Evolutionary conservation across 1,140 invertebrate species (phyloP), one percentile per base, ranked within the genome.

Genomic region (Drosophila rhopaloa): DNA sequence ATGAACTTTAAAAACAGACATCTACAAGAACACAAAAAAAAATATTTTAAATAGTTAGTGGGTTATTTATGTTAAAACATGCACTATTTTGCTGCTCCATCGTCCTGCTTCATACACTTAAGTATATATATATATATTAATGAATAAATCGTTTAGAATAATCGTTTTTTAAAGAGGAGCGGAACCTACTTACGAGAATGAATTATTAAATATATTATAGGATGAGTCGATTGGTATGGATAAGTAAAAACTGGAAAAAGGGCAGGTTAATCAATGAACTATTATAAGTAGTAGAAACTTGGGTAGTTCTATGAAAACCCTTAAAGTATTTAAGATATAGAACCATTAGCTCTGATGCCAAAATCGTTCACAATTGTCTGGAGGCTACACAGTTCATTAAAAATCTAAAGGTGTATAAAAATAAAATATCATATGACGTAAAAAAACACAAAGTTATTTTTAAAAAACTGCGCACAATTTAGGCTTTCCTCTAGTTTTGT

Each of bases 141-240:
- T 59, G 27, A 32, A 37, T 63, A 60, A 60, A 60, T 60, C 55
- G 56, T 65, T 61, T 65, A 48, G 47, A 29, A 48, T 47, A 38
- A 65, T 41, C 19, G 46, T 61, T 62, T 53, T 54, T 37, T n/a
- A 43, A 43, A 60, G 60, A 27, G 43, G 40, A 61, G 60, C 41
- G 60, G 38, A 19, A 43, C 19, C 27, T 14, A 5, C 38, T 62
- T 62, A 32, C 14, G 32, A 61, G 61, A 65, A 40, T 61, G 56
- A 65, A 44, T 16, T 65, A 59, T 43, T 43, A n/a, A n/a, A 58
- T 59, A 46, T 44, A 19, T 44, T 46, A 16, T 65, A 37, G 61
- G 61, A 61, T 61, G 32, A 56, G 19, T 61, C 61, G 61, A 46
- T 61, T 38, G 29, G 29, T 63, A 27, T 4, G 11, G 58, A 35